Evolutionary conservation across 23 tunicate species (phyloP).

Genomic region (Diplosoma virens): DNA sequence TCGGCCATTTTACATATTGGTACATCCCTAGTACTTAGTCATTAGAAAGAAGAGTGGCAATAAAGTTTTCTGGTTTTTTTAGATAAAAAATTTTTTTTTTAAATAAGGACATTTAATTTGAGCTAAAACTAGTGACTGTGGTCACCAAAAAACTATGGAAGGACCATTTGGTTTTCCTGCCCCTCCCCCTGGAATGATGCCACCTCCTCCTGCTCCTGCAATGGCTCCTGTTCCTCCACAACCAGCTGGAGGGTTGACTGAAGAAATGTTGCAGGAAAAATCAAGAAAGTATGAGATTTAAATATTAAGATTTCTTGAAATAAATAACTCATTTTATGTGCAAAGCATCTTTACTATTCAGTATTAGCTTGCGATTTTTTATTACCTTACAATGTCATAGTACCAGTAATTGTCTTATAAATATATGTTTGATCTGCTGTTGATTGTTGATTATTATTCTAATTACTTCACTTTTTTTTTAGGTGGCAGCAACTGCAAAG

Average conservation of each 20-base stretch:
- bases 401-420: neutral
- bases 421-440: too few species aligned
- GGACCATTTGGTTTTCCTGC: slow-evolving; percentile 1
- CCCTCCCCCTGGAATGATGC: slow-evolving; percentile 47
- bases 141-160: neutral
- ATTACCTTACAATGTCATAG: neutral
- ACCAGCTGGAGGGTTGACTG: slow-evolving; percentile 73
- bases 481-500: slow-evolving; percentile 98
- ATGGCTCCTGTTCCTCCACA: slow-evolving; percentile 33
- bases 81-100: too few species aligned
- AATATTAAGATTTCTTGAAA: too few species aligned
- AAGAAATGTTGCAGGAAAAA: slow-evolving; percentile 74
- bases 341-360: too few species aligned
- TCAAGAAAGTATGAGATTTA: slow-evolving; percentile 53
- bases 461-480: too few species aligned
- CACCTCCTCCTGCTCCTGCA: slow-evolving; percentile 31
- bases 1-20: too few species aligned
- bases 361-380: neutral
- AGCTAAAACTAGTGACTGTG: neutral
- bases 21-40: too few species aligned
- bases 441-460: too few species aligned
- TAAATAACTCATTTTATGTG: too few species aligned
- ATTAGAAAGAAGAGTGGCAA: too few species aligned
- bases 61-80: too few species aligned
- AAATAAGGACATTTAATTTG: too few species aligned